These are phyloP conservation scores for Euproctis similis DNA, from an alignment of 2,888 invertebrate genomes.

Conservation along the genomic window DNA sequence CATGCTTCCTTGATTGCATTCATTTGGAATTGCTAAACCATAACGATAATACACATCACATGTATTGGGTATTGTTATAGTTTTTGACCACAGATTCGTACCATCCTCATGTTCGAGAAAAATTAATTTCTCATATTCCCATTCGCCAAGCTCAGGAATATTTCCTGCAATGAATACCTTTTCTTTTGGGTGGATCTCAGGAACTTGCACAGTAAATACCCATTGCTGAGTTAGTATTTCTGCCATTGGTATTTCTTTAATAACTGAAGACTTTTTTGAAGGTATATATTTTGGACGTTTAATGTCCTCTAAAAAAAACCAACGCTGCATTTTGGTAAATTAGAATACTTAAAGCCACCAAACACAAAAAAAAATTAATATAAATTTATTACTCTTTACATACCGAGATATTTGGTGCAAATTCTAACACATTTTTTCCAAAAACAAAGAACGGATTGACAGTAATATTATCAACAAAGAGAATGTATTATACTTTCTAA, in stretches of 20 bases:
- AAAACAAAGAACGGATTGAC: too few relatives aligned
- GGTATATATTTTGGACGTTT: slow-evolving; percentile 38
- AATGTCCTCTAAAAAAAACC: slow-evolving; percentile 78
- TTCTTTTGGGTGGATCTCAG: slow-evolving; percentile 76
- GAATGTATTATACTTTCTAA: too few relatives aligned
- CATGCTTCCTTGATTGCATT: slow-evolving; percentile 74
- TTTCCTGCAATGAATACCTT: slow-evolving; percentile 82
- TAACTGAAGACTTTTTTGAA: slow-evolving; percentile 43
- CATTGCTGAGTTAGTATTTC: slow-evolving; percentile 47
- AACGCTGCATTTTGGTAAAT: slow-evolving; percentile 74
- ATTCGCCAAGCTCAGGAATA: slow-evolving; percentile 80
- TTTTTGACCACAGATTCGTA: slow-evolving; percentile 78
- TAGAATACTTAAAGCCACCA: background rate
- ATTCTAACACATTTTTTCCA: too few relatives aligned
- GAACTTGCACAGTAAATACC: slow-evolving; percentile 65
- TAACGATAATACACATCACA: slow-evolving; percentile 84
- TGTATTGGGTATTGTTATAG: slow-evolving; percentile 79
- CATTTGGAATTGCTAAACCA: slow-evolving; percentile 81
- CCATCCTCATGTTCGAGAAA: slow-evolving; percentile 64
- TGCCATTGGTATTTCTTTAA: slow-evolving; percentile 27
- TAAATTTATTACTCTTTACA: too few relatives aligned
- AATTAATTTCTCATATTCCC: slow-evolving; percentile 79
- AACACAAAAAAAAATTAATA: background rate
- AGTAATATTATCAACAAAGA: too few relatives aligned
- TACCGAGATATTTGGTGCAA: too few relatives aligned